Evolutionary conservation across 2,888 invertebrate species (phyloP), one percentile per base, ranked within the genome.

Genomic region (Fissipunctia ypsillon): DNA sequence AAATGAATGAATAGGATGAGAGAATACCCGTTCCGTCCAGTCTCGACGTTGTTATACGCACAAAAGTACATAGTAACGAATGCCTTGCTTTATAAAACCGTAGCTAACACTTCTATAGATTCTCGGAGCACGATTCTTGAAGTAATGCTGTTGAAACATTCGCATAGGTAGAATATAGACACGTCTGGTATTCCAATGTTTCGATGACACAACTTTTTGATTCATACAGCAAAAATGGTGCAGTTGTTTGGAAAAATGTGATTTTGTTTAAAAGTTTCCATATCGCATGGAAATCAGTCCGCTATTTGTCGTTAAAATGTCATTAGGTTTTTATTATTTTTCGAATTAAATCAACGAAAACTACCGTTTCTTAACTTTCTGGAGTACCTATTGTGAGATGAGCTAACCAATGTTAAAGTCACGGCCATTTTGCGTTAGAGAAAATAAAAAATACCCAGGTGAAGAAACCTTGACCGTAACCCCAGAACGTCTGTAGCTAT

Each of bases 71-170:
- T 19, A 52, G 67, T 69, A 61, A 78, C 76, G 64, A 84, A 84
- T 83, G 56, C 57, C 45, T 14, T 78, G 43, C 63, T 76, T 75
- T 61, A 83, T 69, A 70, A 61, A 67, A 73, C 81, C 83, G 77
- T 84, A 7, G 52, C 77, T 84, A 85, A 85, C 31, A 31, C 73
- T 61, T 41, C 63, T 63, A 69, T 66, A 35, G 59, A 68, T 77
- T 76, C 77, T 77, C 48, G n/a, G 50, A 43, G 73, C 85, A 85
- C 86, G 85, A 63, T 45, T 70, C 63, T 59, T 74, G 25, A 43
- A 61, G 38, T 35, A 22, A 45, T 71, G 52, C 22, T 75, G 50
- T 71, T 54, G 43, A 45, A 68, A 50, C 25, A 25, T 38, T 67
- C 50, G 14, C 14, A 54, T n/a, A 54, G 41, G 63, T 52, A 54